Conservation (phyloP, 1,140 invertebrate genomes). For the Drosophila bocqueti region DNA sequence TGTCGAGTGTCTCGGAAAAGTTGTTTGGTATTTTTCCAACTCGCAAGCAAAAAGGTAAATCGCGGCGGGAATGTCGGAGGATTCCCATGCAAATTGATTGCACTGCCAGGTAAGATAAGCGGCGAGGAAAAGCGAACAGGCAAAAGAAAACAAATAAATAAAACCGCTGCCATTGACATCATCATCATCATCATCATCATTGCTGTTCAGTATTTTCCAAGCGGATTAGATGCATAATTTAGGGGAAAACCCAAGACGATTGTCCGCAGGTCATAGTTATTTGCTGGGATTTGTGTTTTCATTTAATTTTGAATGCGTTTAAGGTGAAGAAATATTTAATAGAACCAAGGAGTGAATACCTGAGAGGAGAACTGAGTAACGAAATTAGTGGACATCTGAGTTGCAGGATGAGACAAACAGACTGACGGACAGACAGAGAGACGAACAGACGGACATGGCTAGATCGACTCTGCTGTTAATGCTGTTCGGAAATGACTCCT, state of each 20-base stretch:
- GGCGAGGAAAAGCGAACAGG: conserved; percentile 13
- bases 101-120: conserved; percentile 39
- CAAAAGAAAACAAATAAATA: conserved; percentile 50
- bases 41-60: conserved; percentile 1
- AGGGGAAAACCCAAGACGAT: conserved; percentile 7
- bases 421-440: too few species aligned
- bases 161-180: conserved; percentile 31
- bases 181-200: conserved; percentile 27
- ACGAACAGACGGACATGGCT: too few species aligned
- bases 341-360: too few species aligned
- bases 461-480: too few species aligned
- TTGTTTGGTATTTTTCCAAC: conserved; percentile 54
- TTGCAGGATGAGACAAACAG: too few species aligned
- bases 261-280: conserved; percentile 14
- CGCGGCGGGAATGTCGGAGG: conserved; percentile 12
- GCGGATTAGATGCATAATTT: conserved; percentile 20
- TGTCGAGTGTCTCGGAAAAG: conserved; percentile 50
- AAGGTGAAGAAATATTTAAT: background rate
- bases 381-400: background rate
- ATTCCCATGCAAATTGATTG: conserved; percentile 71
- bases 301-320: background rate
- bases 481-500: too few species aligned
- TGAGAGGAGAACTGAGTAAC: background rate
- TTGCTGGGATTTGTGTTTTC: background rate
- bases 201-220: conserved; percentile 4